Percentiles rank a stretch among this genome's conserved stretches.
Evolutionary conservation across 2,888 invertebrate species (phyloP).

Genomic region (Caenorhabditis sp.): DNA sequence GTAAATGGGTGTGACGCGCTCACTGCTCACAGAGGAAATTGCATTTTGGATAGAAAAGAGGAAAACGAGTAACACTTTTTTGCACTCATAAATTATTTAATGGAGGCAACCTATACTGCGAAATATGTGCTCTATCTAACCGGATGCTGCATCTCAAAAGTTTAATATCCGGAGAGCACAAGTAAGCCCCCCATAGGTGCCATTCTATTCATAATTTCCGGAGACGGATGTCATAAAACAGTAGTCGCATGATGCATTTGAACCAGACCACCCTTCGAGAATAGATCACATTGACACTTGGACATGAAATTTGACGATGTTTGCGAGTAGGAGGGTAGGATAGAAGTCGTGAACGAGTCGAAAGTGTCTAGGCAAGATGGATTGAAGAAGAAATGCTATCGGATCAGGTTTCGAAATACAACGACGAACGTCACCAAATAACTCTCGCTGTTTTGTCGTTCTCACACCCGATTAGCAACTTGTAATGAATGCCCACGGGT

Average conservation of each 20-base stretch:
- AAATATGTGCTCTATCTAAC: conserved; percentile 13
- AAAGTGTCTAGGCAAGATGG: conserved; percentile 47
- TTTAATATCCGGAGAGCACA: conserved; percentile 54
- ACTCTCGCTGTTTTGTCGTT: conserved; percentile 12
- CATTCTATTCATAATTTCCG: background rate
- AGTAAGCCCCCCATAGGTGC: no score
- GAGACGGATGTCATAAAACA: background rate
- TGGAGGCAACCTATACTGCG: conserved; percentile 26
- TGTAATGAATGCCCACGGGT: background rate
- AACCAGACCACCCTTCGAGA: conserved; percentile 10
- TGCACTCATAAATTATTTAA: conserved; percentile 54
- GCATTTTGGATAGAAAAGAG: conserved; percentile 36
- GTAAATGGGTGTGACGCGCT: conserved; percentile 41
- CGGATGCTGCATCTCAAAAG: conserved; percentile 30
- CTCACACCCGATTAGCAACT: conserved; percentile 20
- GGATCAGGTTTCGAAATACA: conserved; percentile 46
- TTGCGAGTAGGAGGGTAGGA: conserved; percentile 15
- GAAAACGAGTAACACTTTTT: conserved; percentile 31
- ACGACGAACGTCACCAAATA: conserved; percentile 11
- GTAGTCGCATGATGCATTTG: conserved; percentile 24
- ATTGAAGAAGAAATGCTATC: conserved; percentile 15
- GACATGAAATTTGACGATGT: conserved; percentile 53
- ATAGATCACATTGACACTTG: conserved; percentile 45
- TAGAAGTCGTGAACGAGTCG: conserved; percentile 34
- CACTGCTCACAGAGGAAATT: conserved; percentile 33